Evolutionary conservation across 2,888 invertebrate species (phyloP).

Genomic region (Gortyna flavago): DNA sequence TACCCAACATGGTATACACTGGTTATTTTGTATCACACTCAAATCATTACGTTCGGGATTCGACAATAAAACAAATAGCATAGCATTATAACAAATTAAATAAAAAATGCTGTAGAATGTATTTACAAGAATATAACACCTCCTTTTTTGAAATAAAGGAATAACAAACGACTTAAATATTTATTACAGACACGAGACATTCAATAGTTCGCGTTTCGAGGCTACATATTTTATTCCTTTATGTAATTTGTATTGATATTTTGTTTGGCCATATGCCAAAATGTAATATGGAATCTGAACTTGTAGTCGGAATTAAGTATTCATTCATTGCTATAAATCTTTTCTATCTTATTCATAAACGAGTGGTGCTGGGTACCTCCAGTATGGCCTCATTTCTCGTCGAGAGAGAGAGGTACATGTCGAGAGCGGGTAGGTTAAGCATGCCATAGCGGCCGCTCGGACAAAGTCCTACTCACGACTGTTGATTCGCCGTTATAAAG

Average conservation of each 20-base stretch:
- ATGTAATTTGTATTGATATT: conserved; percentile 82
- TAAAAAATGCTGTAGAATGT: conserved; percentile 4
- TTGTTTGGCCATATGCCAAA: conserved; percentile 80
- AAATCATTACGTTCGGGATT: conserved; percentile 16
- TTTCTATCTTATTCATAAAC: conserved; percentile 82
- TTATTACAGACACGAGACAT: conserved; percentile 54
- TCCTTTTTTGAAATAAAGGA: conserved; percentile 15
- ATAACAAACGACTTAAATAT: conserved; percentile 53
- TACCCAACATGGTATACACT: background rate
- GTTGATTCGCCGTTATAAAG: conserved; percentile 37
- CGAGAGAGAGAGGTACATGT: conserved; percentile 64
- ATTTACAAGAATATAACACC: background rate
- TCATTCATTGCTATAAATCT: conserved; percentile 85
- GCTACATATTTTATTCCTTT: conserved; percentile 70
- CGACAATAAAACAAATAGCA: conserved; percentile 25
- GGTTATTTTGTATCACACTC: background rate
- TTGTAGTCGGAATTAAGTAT: conserved; percentile 83
- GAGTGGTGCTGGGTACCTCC: conserved; percentile 60
- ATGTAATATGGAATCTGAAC: conserved; percentile 79
- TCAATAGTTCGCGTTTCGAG: conserved; percentile 62
- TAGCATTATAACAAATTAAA: too few species aligned
- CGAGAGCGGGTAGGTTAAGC: conserved; percentile 44
- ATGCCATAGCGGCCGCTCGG: conserved; percentile 28
- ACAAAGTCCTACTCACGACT: conserved; percentile 44
- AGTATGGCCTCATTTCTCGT: conserved; percentile 71